phyloP scores from a whole-genome alignment of 2,113 vertebrate genomes.

The Ictalurus furcatus region DNA sequence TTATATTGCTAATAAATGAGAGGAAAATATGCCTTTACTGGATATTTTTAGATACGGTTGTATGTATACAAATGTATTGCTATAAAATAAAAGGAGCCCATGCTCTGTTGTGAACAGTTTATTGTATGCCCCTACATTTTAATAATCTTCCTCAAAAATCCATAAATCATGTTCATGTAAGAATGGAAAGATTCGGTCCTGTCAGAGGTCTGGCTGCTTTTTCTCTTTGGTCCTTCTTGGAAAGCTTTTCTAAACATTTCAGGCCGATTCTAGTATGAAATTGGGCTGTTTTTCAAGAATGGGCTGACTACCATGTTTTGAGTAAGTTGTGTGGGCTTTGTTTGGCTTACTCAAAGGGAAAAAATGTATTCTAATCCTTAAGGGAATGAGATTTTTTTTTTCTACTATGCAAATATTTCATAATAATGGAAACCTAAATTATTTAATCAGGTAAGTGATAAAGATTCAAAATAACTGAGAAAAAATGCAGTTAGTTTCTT shows the following conservation, averaged over 20 bases:
- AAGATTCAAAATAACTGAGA: neutral
- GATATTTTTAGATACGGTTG: neutral
- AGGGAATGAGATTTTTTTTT: neutral
- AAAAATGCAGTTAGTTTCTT: neutral
- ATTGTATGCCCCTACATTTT: neutral
- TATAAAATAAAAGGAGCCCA: neutral
- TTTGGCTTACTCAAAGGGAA: constrained; percentile 27
- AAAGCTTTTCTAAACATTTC: constrained; percentile 33
- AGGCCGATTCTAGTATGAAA: neutral
- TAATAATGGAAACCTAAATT: neutral
- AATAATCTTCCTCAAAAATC: neutral
- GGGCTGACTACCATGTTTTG: neutral
- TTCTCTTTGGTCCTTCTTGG: constrained; percentile 1
- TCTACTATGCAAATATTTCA: neutral
- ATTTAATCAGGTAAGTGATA: neutral
- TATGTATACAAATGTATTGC: neutral
- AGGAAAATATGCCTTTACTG: neutral
- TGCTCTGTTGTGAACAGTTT: neutral
- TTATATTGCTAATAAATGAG: neutral
- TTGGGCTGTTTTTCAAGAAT: constrained; percentile 9
- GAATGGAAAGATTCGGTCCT: neutral
- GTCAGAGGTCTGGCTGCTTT: neutral
- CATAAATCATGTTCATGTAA: neutral
- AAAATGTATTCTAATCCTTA: neutral
- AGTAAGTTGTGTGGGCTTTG: neutral